Conservation (phyloP, 2,888 invertebrate species). For the Amphimallon solstitiale region DNA sequence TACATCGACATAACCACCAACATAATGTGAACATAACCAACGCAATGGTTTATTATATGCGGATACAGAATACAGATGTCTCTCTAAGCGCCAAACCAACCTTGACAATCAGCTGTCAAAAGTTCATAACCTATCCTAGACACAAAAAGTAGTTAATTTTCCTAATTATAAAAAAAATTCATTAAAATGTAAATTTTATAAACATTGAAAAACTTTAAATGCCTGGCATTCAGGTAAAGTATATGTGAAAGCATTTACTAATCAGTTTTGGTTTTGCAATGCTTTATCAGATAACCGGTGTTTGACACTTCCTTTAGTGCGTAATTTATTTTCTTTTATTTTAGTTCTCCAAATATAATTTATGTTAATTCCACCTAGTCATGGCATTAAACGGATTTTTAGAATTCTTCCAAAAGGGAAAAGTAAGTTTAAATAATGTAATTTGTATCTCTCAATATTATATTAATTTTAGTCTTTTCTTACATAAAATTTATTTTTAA, state of each 20-base stretch:
- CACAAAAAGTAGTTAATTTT: too few relatives aligned
- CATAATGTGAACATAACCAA: too few relatives aligned
- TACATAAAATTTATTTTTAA: conserved; percentile 24
- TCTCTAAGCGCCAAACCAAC: too few relatives aligned
- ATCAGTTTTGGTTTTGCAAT: not conserved
- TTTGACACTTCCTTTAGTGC: conserved; percentile 20
- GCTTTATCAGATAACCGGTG: conserved; percentile 10
- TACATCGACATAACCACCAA: too few relatives aligned
- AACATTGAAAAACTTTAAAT: not conserved
- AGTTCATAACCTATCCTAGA: too few relatives aligned
- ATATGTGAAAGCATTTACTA: not conserved
- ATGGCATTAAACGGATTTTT: conserved; percentile 78
- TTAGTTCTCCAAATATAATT: conserved; percentile 1
- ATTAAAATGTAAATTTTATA: too few relatives aligned
- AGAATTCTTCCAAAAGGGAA: conserved; percentile 83
- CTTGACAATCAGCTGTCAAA: too few relatives aligned
- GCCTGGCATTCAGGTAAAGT: not conserved
- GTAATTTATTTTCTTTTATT: conserved; percentile 18
- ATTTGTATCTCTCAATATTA: not conserved
- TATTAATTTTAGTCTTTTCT: conserved; percentile 23
- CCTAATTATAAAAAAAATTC: too few relatives aligned
- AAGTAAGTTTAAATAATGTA: conserved; percentile 65
- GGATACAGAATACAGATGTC: too few relatives aligned
- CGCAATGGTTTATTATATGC: too few relatives aligned
- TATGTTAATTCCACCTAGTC: conserved; percentile 29